Base-by-base conservation (phyloP, 1,140 invertebrate species). In the Papilio glaucus region DNA sequence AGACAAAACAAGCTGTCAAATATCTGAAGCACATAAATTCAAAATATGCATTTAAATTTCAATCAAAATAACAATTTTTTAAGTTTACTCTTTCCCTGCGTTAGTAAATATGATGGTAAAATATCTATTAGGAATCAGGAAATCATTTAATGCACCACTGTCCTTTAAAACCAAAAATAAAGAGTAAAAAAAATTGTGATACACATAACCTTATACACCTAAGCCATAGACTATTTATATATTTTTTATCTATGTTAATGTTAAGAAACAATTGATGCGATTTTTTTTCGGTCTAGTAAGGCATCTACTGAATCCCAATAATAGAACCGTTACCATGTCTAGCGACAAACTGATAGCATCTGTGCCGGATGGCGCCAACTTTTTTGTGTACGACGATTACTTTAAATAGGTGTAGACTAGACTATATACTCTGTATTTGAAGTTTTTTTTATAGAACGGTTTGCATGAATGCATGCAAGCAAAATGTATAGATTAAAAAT, bases 281-380 rank as follows among this genome's bases (percentile, higher is more conserved):
- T 29, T 60, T 65, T 65, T 41, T 65, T 65, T 24, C 39, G 37
- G n/a, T 3, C 6, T 2, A 33, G 6, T 0, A 4, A 33, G 26
- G 13, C n/a, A 13, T 33, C 8, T 15, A 37, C 5, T 24, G 62
- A n/a, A 65, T 63, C 4, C 37, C 60, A 62, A 62, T 62, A 33
- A 62, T 61, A 29, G 61, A 18, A 21, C 37, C 62, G 37, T 65
- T 62, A 62, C 24, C 10, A 61, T 33, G 60, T 33, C 24, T 61
- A 61, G 60, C 60, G n/a, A 18, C 62, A 38, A 24, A 7, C 24
- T 65, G 29, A 39, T 65, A 65, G 62, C 62, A 41, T 18, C 62
- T 65, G 29, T 65, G 37, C 1, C 62, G 62, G 62, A 65, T 39
- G 37, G 7, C 37, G 62, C 37, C 18, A 21, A 37, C 24, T 65